Base-by-base conservation (phyloP, 2,888 invertebrate species). In the Agrotis clavis region DNA sequence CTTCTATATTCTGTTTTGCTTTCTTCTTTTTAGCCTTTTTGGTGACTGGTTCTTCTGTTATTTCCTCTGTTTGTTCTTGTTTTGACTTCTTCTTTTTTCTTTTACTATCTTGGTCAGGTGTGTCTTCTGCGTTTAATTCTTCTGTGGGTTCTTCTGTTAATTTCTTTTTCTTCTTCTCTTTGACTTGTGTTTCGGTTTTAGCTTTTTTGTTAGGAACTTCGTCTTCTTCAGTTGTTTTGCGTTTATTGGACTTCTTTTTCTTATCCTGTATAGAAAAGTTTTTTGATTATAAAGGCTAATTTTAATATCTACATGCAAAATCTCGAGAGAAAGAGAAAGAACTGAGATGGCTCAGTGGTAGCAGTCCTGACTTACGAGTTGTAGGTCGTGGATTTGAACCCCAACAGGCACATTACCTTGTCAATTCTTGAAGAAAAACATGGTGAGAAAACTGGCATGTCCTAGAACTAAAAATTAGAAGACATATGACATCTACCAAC, bases 201-300 rank as follows among this genome's bases (percentile, higher is more conserved):
- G 11, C 64, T 77, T 77, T 85, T 72, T 77, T 82, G 57, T 69
- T 74, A 64, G 73, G 63, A 35, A 68, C 71, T 30, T 59, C 63
- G 0, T 71, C 67, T 1, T 72, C 50, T 3, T 72, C 21, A 35
- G 57, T 62, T 45, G 35, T 19, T 25, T 90, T 90, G 4, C 89
- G 86, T 84, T 91, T 93, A 7, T 81, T 73, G 4, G 61, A n/a
- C n/a, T 74, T 83, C 48, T 87, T 83, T 4, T 77, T 70, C 64
- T 86, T 88, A 79, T 88, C 86, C 94, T 94, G 84, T 25, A 81
- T 81, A 76, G 53, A 19, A 11, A 41, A 48, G 9, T 14, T n/a
- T 11, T 1, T 3, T 48, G 14, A 13, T 16, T 25, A 25, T 41
- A 21, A 19, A 11, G 11, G 41, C 41, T 11, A 41, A 41, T 41